These are phyloP conservation scores for Hyposoter didymator DNA, from an alignment of 2,888 invertebrate species.

Conservation along the genomic window DNA sequence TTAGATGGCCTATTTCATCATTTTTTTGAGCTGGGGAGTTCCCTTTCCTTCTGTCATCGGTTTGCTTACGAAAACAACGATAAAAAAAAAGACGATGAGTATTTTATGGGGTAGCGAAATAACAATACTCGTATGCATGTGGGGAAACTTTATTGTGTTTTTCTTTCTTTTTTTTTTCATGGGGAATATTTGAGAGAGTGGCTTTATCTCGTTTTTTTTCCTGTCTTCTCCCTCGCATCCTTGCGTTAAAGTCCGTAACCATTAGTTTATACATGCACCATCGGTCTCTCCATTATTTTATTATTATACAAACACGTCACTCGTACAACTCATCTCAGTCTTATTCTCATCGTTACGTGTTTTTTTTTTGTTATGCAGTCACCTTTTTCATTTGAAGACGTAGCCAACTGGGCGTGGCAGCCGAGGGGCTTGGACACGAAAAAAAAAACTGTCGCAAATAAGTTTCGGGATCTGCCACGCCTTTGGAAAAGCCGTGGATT, in stretches of 20 bases:
- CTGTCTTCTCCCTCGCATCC: slow-evolving; percentile 22
- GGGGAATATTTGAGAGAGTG: slow-evolving; percentile 29
- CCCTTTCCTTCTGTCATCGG: slow-evolving; percentile 76
- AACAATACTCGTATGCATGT: slow-evolving; percentile 75
- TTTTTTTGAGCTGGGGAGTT: slow-evolving; percentile 52
- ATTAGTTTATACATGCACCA: slow-evolving; percentile 13
- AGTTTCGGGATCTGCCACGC: slow-evolving; percentile 70
- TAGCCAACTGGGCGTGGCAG: slow-evolving; percentile 78
- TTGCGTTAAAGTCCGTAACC: slow-evolving; percentile 10
- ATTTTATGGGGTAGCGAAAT: slow-evolving; percentile 81
- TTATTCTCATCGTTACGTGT: slow-evolving; percentile 30
- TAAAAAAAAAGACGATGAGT: slow-evolving; percentile 82
- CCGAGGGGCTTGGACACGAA: slow-evolving; percentile 57
- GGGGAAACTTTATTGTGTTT: slow-evolving; percentile 55
- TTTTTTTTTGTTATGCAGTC: slow-evolving; percentile 65
- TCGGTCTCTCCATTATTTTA: slow-evolving; percentile 79
- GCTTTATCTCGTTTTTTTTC: slow-evolving; percentile 61
- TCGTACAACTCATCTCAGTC: slow-evolving; percentile 56
- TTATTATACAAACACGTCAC: slow-evolving; percentile 83
- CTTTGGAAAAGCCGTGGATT: slow-evolving; percentile 61
- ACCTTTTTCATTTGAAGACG: slow-evolving; percentile 37
- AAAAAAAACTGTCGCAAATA: slow-evolving; percentile 74
- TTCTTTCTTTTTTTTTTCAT: slow-evolving; percentile 22
- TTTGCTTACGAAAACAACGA: slow-evolving; percentile 82
- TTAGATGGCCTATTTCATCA: slow-evolving; percentile 72